A percentile compares a stretch with the other conserved stretches of the same genome.
Evolutionary conservation across 53 echinoderm and acorn worm genomes (phyloP).

Genomic region (Luidia sarsii): DNA sequence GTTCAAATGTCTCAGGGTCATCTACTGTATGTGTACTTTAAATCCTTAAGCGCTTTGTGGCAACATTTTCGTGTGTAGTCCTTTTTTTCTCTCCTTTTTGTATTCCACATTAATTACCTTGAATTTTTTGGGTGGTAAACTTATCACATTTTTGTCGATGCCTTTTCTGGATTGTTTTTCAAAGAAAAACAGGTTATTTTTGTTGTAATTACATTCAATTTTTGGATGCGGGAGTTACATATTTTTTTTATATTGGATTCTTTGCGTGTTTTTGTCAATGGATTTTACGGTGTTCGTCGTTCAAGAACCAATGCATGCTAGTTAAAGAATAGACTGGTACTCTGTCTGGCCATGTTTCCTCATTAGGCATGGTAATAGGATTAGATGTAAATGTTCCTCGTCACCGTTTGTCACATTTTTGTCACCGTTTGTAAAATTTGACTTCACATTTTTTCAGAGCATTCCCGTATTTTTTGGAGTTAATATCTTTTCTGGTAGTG

Average conservation of each 20-base stretch:
- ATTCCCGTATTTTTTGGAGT: constrained; percentile 13
- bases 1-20: constrained; percentile 58
- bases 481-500: background rate
- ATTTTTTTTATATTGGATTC: no score
- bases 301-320: background rate
- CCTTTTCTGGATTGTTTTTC: no score
- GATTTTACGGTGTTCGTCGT: no score
- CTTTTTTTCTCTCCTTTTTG: constrained; percentile 2
- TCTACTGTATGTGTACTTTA: constrained; percentile 58
- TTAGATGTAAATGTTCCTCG: background rate
- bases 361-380: no score
- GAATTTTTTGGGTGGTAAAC: background rate
- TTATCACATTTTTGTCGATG: no score
- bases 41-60: constrained; percentile 12
- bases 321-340: no score
- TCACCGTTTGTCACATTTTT: background rate
- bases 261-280: no score
- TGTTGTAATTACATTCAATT: no score
- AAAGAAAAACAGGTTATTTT: no score
- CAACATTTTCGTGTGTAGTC: background rate
- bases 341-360: no score
- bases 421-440: background rate
- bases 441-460: constrained; percentile 1
- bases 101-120: constrained; percentile 8
- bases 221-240: no score